A percentile compares a stretch with the other conserved stretches of the same genome.
Evolutionary conservation across 2,888 invertebrate genomes (phyloP).

Genomic region (Temnothorax rugatulus): DNA sequence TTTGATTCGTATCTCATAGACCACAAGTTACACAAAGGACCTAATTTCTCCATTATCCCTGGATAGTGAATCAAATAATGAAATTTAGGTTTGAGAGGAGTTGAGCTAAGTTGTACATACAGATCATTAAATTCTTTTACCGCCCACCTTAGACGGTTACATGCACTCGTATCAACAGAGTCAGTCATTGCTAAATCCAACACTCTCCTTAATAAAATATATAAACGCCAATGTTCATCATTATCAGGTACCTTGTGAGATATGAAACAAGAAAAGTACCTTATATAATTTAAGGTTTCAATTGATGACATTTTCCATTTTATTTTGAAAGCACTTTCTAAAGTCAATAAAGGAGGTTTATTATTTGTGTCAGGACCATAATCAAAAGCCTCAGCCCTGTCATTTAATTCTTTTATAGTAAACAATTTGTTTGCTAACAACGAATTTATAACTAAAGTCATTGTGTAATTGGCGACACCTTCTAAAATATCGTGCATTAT

Average conservation of each 20-base stretch:
- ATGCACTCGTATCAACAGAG: not conserved
- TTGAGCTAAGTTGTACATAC: too few relatives aligned
- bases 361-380: conserved; percentile 7
- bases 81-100: too few relatives aligned
- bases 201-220: conserved; percentile 11
- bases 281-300: not conserved
- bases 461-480: too few relatives aligned
- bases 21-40: too few relatives aligned
- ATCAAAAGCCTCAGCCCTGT: not conserved
- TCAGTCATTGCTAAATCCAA: conserved; percentile 22
- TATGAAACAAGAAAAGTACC: conserved; percentile 6
- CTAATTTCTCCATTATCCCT: too few relatives aligned
- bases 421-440: too few relatives aligned
- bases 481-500: too few relatives aligned
- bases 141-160: not conserved
- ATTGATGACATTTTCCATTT: conserved; percentile 24
- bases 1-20: too few relatives aligned
- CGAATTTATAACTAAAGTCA: too few relatives aligned
- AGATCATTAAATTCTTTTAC: conserved; percentile 12
- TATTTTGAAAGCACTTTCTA: not conserved
- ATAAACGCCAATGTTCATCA: conserved; percentile 16
- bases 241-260: conserved; percentile 14
- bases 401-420: conserved; percentile 4
- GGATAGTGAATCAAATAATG: too few relatives aligned
- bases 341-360: conserved; percentile 17